phyloP scores from a whole-genome alignment of 2,888 invertebrate species.

The Vandiemenella viatica region DNA sequence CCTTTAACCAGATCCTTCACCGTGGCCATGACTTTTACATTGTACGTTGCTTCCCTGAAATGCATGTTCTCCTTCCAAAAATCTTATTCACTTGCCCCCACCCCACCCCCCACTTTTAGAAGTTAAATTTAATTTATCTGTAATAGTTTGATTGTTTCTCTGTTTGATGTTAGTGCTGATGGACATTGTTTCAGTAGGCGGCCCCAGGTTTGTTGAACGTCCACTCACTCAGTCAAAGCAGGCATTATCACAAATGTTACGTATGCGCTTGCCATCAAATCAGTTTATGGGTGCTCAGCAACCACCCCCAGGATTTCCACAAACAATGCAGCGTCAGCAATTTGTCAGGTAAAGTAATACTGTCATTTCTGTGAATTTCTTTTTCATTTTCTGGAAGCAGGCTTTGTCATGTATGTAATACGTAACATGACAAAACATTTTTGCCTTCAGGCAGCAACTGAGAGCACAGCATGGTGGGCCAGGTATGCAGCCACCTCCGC shows the following conservation, averaged over 20 bases:
- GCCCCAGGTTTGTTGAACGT: conserved; percentile 35
- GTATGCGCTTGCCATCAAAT: conserved; percentile 52
- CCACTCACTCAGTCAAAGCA: conserved; percentile 59
- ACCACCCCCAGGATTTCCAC: conserved; percentile 25
- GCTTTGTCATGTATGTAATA: background rate
- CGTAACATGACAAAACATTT: background rate
- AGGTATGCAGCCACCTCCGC: conserved; percentile 27
- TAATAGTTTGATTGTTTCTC: no score
- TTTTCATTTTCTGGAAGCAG: background rate
- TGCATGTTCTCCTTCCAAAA: no score
- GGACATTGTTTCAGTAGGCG: no score
- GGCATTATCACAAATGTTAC: conserved; percentile 71
- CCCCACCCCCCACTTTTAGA: no score
- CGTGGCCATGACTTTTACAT: no score
- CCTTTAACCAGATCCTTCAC: no score
- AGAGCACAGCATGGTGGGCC: conserved; percentile 17
- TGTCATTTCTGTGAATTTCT: no score
- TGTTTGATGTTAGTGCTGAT: no score
- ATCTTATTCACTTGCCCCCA: no score
- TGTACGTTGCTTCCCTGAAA: no score
- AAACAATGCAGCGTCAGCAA: conserved; percentile 29
- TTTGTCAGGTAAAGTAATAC: conserved; percentile 31
- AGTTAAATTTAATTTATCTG: no score
- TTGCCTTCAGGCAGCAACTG: background rate
- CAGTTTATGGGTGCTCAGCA: conserved; percentile 31